Percentiles rank a stretch among this genome's conserved stretches.
Evolutionary conservation across 2,888 invertebrate genomes (phyloP).

Genomic region (Tholera decimalis): DNA sequence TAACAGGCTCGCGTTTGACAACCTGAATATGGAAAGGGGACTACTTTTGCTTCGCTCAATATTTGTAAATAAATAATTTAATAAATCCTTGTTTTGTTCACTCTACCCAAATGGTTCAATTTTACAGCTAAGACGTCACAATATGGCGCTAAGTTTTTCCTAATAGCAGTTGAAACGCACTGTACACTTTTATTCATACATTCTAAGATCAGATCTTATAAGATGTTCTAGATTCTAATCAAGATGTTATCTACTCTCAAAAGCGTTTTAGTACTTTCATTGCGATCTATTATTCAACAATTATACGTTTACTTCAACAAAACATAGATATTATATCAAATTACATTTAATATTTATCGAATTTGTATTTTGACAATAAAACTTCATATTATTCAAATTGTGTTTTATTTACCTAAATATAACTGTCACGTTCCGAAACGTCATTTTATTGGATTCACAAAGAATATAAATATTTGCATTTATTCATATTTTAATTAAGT

Average conservation of each 20-base stretch:
- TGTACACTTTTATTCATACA: too few species aligned
- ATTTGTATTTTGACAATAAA: neutral
- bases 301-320: neutral
- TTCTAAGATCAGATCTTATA: neutral
- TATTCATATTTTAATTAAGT: neutral
- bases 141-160: too few species aligned
- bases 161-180: too few species aligned
- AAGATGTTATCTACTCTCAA: neutral
- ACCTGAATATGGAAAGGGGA: too few species aligned
- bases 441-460: neutral
- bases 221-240: neutral
- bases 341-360: neutral
- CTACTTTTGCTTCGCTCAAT: too few species aligned
- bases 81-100: too few species aligned
- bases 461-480: neutral
- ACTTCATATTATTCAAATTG: too few species aligned
- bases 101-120: too few species aligned
- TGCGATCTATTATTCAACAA: neutral
- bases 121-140: too few species aligned
- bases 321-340: neutral
- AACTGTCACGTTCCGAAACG: neutral
- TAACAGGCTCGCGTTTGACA: too few species aligned
- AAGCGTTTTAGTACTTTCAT: neutral
- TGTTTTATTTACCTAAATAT: neutral
- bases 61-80: too few species aligned